Evolutionary conservation across 2,888 invertebrate genomes (phyloP).

Genomic region (Pseudococcus longispinus): DNA sequence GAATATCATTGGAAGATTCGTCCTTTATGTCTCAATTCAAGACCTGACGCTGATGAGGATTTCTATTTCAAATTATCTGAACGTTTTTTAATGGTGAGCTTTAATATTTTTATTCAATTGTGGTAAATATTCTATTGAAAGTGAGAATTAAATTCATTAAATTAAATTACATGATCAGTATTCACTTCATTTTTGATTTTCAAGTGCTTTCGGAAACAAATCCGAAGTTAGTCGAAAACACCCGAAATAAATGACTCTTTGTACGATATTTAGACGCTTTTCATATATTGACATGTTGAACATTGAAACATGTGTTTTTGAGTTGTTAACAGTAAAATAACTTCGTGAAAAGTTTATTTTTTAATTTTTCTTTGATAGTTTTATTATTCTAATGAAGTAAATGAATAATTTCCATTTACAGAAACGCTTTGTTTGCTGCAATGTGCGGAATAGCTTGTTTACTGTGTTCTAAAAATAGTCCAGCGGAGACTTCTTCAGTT

Average conservation of each 20-base stretch:
- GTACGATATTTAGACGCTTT: not conserved
- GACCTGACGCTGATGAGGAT: too few relatives aligned
- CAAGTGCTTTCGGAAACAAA: not conserved
- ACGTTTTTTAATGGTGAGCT: too few relatives aligned
- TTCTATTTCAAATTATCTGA: too few relatives aligned
- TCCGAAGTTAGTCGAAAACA: not conserved
- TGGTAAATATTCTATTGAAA: too few relatives aligned
- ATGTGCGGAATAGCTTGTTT: conserved; percentile 18
- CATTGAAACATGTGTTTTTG: not conserved
- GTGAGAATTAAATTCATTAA: too few relatives aligned
- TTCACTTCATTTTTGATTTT: not conserved
- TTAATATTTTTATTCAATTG: too few relatives aligned
- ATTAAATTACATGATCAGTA: too few relatives aligned
- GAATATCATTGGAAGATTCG: too few relatives aligned
- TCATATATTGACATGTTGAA: not conserved
- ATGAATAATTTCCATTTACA: not conserved
- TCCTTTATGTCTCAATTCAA: too few relatives aligned
- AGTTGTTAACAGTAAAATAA: not conserved
- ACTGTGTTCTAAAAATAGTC: not conserved
- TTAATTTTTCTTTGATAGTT: not conserved
- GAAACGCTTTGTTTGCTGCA: not conserved
- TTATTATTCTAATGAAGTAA: not conserved
- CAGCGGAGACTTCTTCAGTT: not conserved
- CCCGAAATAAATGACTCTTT: not conserved
- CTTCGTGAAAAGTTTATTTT: not conserved